A percentile compares a stretch with the other conserved stretches of the same genome.
Evolutionary conservation across 2,113 vertebrate genomes (phyloP).

Genomic region (Epinephelus cyanopodus): DNA sequence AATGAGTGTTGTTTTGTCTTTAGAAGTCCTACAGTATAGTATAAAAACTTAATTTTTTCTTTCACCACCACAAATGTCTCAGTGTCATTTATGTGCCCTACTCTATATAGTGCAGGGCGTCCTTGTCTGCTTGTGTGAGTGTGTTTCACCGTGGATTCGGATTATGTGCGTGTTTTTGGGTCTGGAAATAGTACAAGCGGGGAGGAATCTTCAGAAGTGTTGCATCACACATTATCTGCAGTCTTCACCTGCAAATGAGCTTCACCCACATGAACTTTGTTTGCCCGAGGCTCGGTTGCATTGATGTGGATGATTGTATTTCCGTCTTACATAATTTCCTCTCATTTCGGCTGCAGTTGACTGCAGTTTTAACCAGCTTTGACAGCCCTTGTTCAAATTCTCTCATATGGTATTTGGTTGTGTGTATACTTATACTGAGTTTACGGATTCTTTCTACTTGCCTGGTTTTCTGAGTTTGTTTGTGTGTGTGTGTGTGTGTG

Average conservation of each 20-base stretch:
- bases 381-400: constrained; percentile 33
- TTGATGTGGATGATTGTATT: constrained; percentile 33
- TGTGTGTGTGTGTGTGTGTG: background rate
- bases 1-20: background rate
- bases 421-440: background rate
- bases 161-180: background rate
- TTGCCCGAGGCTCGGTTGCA: background rate
- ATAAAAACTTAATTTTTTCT: background rate
- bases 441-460: constrained; percentile 6
- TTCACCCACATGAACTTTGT: constrained; percentile 14
- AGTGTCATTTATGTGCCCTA: background rate
- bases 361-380: constrained; percentile 26
- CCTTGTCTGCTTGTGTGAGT: background rate
- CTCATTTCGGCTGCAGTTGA: constrained; percentile 31
- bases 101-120: background rate
- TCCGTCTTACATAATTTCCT: constrained; percentile 27
- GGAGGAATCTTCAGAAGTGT: background rate
- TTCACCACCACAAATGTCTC: background rate
- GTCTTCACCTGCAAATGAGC: constrained; percentile 28
- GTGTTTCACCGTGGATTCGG: background rate
- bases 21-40: background rate
- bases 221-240: constrained; percentile 4
- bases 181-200: background rate
- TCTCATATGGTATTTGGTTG: background rate
- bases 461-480: constrained; percentile 5